Base-by-base conservation (phyloP, 1,140 invertebrate genomes). In the Pogonomyrmex barbatus region DNA sequence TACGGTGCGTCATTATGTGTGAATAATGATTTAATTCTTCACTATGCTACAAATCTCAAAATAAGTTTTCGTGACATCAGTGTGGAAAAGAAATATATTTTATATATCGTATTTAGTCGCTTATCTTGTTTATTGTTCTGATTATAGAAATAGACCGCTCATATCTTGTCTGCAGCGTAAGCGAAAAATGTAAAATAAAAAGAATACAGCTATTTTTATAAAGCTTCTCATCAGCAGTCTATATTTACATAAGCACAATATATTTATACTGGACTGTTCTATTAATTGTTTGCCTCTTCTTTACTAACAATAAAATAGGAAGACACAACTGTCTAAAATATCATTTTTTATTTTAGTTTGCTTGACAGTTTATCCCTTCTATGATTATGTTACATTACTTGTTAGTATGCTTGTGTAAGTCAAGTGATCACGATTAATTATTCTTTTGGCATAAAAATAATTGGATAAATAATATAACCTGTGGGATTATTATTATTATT, bases 1-100 rank as follows among this genome's bases (percentile, higher is more conserved):
- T 89, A 81, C 33, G 58, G 39, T 63, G 36, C 63, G 36, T 56
- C 68, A 63, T 89, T 88, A 30, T 63, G 24, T 45, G 9, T 87
- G 5, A 33, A 45, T 30, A 33, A n/a, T 42, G 52, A 82, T 71
- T n/a, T 75, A 71, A 83, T 33, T 52, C 54, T 10, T 47, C 63
- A 2, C 4, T 39, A 36, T 8, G 30, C 58, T 58, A 71, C 36
- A 71, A 24, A 6, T 30, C 17, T 42, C 5, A 33, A 54, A 58
- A 82, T 82, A 47, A 36, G 12, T 54, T 36, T 65, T 30, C 30
- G 30, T 56, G 33, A 56, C 8, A 47, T 17, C 12, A 12, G 4
- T 24, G 36, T 17, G 42, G 12, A 4, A 56, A 3, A 47, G n/a
- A 60, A 9, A 47, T 17, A 42, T 17, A 24, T 67, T 42, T 58